These are phyloP conservation scores for Apistogramma diplotaenia DNA, from an alignment of 2,113 vertebrate species.

Conservation along the genomic window DNA sequence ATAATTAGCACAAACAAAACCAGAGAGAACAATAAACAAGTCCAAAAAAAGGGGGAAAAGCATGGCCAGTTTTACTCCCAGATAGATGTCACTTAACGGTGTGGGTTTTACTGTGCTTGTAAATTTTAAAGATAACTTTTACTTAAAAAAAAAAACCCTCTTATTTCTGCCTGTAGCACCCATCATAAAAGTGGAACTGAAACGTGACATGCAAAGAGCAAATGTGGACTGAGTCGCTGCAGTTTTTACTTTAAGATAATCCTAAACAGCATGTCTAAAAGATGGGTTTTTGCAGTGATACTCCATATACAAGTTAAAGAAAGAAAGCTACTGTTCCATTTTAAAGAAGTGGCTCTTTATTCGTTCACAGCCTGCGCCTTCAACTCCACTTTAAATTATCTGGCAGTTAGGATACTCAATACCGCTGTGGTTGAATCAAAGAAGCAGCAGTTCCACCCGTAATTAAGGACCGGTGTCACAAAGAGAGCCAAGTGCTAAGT, in stretches of 20 bases:
- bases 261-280: background rate
- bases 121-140: conserved; percentile 69
- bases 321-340: background rate
- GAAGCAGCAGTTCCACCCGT: conserved; percentile 58
- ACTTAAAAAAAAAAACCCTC: conserved; percentile 41
- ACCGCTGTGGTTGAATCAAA: conserved; percentile 65
- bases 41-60: background rate
- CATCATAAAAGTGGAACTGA: conserved; percentile 37
- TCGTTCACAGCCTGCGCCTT: conserved; percentile 20
- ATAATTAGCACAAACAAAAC: conserved; percentile 40
- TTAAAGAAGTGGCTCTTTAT: background rate
- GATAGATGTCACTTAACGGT: conserved; percentile 13
- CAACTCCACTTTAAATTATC: conserved; percentile 57
- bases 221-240: background rate
- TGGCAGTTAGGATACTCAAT: conserved; percentile 48
- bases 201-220: conserved; percentile 19
- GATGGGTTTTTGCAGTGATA: background rate
- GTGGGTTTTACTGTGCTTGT: conserved; percentile 48
- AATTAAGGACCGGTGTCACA: conserved; percentile 64
- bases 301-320: background rate
- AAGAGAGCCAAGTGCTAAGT: conserved; percentile 54
- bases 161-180: conserved; percentile 55
- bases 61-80: background rate
- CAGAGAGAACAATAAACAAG: conserved; percentile 48
- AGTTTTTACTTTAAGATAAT: background rate